Percentiles rank a stretch among this genome's conserved stretches.
These are phyloP conservation scores for Conger conger DNA, from an alignment of 2,113 vertebrate species.

Conservation along the genomic window DNA sequence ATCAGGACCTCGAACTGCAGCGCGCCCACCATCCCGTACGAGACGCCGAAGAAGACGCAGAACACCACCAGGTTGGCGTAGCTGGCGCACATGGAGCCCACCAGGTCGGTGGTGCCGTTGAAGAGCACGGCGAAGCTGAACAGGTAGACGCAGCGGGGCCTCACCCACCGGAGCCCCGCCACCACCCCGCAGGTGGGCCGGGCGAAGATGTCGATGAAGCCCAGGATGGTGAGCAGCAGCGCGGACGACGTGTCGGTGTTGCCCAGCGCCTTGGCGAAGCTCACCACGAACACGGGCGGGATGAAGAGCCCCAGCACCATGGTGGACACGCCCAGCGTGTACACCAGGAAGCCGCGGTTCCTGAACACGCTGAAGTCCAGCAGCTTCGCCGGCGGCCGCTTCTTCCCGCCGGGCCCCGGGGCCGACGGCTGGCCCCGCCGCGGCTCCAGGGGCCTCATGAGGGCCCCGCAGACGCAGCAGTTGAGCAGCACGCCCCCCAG, in stretches of 20 bases:
- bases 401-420: constrained; percentile 40
- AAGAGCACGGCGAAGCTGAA: constrained; percentile 94
- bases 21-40: constrained; percentile 96
- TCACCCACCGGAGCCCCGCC: constrained; percentile 80
- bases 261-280: constrained; percentile 87
- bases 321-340: constrained; percentile 82
- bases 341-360: constrained; percentile 84
- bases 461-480: constrained; percentile 75
- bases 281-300: constrained; percentile 92
- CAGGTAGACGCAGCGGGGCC: constrained; percentile 88
- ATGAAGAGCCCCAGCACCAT: constrained; percentile 96
- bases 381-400: constrained; percentile 70
- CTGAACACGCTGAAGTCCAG: constrained; percentile 87
- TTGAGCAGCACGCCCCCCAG: constrained; percentile 75
- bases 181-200: constrained; percentile 84
- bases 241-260: constrained; percentile 83
- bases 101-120: constrained; percentile 85
- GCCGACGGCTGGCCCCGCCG: constrained; percentile 28
- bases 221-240: constrained; percentile 86
- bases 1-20: constrained; percentile 98
- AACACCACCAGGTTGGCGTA: constrained; percentile 82
- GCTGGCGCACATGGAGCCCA: constrained; percentile 75
- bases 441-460: constrained; percentile 73
- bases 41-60: constrained; percentile 96
- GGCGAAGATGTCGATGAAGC: constrained; percentile 91